Conservation (phyloP, 37 sponge, comb jelly and placozoan species). For the Diacarnus erythraeanus region DNA sequence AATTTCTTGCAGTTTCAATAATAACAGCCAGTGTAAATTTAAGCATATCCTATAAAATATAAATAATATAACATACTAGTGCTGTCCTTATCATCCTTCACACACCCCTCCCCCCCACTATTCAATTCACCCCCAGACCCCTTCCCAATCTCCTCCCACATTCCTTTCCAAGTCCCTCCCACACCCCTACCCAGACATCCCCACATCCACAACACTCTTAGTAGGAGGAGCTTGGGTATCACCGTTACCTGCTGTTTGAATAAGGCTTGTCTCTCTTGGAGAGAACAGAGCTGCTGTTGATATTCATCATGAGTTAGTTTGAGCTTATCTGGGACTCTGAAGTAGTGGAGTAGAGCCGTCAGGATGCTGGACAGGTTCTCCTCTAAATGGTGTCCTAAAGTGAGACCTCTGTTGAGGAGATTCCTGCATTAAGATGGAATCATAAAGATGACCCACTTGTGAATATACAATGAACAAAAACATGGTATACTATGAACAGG, state of each 20-base stretch:
- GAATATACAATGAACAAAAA: too few species aligned
- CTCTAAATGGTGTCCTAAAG: slow-evolving; percentile 10
- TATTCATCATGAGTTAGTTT: slow-evolving; percentile 14
- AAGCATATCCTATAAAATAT: slow-evolving; percentile 15
- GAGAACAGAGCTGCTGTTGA: slow-evolving; percentile 12
- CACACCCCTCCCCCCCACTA: too few species aligned
- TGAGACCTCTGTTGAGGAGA: background rate
- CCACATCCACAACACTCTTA: too few species aligned
- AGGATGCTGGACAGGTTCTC: slow-evolving; percentile 29
- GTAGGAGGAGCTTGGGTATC: too few species aligned
- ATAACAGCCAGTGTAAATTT: slow-evolving; percentile 33
- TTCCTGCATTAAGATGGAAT: background rate
- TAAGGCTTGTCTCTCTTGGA: slow-evolving; percentile 61
- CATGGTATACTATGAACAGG: too few species aligned
- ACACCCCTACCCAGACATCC: too few species aligned
- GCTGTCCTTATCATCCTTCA: too few species aligned
- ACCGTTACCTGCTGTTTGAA: slow-evolving; percentile 69
- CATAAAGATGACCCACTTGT: too few species aligned
- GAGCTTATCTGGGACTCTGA: background rate
- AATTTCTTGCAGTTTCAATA: slow-evolving; percentile 17
- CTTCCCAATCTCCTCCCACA: too few species aligned
- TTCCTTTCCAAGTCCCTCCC: too few species aligned
- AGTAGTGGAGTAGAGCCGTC: slow-evolving; percentile 26
- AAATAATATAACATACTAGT: too few species aligned
- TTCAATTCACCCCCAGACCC: too few species aligned